Evolutionary conservation across 2,888 invertebrate species (phyloP).

Genomic region (Dromius quadrimaculatus): DNA sequence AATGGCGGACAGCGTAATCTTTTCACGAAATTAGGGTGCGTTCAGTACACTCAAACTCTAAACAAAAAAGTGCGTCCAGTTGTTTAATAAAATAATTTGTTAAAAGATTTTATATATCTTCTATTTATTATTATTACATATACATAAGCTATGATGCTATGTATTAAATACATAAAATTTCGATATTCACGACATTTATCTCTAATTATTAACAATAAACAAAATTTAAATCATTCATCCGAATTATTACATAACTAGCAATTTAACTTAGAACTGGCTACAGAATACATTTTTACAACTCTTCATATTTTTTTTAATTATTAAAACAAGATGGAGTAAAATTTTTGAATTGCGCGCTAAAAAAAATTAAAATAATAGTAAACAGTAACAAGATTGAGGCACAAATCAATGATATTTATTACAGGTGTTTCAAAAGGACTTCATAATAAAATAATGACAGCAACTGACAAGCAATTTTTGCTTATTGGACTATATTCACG

Average conservation of each 20-base stretch:
- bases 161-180: constrained; percentile 50
- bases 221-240: constrained; percentile 33
- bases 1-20: constrained; percentile 67
- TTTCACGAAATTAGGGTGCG: constrained; percentile 22
- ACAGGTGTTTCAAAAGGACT: too few species aligned
- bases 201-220: constrained; percentile 29
- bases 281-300: constrained; percentile 9
- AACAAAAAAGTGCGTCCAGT: background rate
- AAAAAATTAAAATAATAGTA: too few species aligned
- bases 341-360: too few species aligned
- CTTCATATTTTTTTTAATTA: too few species aligned
- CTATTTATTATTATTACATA: constrained; percentile 45
- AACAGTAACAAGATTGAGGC: too few species aligned
- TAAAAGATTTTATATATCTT: background rate
- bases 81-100: background rate
- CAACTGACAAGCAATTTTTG: too few species aligned
- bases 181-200: constrained; percentile 36
- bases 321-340: too few species aligned
- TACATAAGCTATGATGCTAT: constrained; percentile 51
- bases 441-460: too few species aligned
- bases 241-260: constrained; percentile 17
- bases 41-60: constrained; percentile 6
- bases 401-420: too few species aligned
- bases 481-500: too few species aligned
- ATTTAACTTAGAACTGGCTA: background rate